A percentile compares a stretch with the other conserved stretches of the same genome.
phyloP scores from a whole-genome alignment of 2,113 vertebrate genomes.

The Oryzias javanicus region DNA sequence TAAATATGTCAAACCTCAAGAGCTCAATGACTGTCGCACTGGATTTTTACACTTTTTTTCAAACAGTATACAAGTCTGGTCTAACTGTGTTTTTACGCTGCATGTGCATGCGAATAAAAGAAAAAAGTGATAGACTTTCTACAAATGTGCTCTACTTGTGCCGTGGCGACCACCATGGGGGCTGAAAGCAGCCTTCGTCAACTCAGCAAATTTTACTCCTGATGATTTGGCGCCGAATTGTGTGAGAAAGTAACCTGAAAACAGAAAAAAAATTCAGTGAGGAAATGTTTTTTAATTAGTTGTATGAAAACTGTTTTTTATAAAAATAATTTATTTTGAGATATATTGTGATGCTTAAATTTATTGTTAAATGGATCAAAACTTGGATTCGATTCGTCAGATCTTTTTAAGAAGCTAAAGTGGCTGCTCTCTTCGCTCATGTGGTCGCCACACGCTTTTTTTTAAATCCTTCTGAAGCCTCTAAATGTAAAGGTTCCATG shows the following conservation, averaged over 20 bases:
- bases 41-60: slow-evolving; percentile 75
- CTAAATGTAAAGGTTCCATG: slow-evolving; percentile 59
- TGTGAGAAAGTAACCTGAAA: no score
- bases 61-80: slow-evolving; percentile 59
- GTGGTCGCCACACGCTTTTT: neutral
- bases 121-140: slow-evolving; percentile 55
- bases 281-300: no score
- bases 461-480: slow-evolving; percentile 49
- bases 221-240: no score
- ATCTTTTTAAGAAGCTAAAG: no score
- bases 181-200: slow-evolving; percentile 50
- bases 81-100: slow-evolving; percentile 76
- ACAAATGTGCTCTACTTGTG: slow-evolving; percentile 66
- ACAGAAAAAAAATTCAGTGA: no score
- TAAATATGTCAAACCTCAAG: slow-evolving; percentile 77
- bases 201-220: neutral
- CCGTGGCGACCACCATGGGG: slow-evolving; percentile 43
- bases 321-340: no score
- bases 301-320: no score
- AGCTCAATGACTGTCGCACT: slow-evolving; percentile 77
- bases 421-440: slow-evolving; percentile 46
- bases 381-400: no score
- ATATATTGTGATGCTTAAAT: no score
- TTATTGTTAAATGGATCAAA: no score
- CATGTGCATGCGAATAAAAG: slow-evolving; percentile 78